Evolutionary conservation across 2,888 invertebrate genomes (phyloP), one percentile per base, ranked within the genome.

Genomic region (Andricus quercusramuli): DNA sequence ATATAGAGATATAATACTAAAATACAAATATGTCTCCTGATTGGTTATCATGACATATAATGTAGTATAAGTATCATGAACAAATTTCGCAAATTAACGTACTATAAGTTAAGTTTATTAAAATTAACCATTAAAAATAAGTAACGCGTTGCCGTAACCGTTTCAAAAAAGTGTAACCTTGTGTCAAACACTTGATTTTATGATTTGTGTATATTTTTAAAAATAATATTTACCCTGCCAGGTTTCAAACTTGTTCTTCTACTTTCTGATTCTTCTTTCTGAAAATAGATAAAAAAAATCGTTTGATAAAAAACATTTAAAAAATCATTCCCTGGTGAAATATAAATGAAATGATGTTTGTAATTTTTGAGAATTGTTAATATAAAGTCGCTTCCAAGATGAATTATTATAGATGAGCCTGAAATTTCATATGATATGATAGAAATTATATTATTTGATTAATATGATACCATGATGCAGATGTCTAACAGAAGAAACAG

Each of bases 231-330:
- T 84, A 90, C 90, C 90, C 92, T 93, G 29, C 84, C 86, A 51
- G 90, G 84, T 59, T 89, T 91, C n/a, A 90, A 86, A 77, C 90
- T 89, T 15, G 88, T 81, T 79, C 90, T 91, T 47, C 89, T 87
- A 4, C 86, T 80, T 51, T 88, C 90, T n/a, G 20, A 9, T 59
- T 90, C 90, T 56, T 90, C 91, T 65, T 89, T 88, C 92, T 92
- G 91, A 29, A 86, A 89, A 84, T 62, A 88, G 83, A 87, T 82
- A 64, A 78, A 62, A 62, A 76, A 29, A 37, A 47, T 22, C 13
- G 15, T 67, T 41, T 67, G 15, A 6, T 67, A n/a, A 15, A 11
- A 41, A 41, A 67, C n/a, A 67, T 41, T 67, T 5, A 70, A 47
- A n/a, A 56, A 56, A 3, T 47, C 56, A n/a, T 56, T 56, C n/a